Percentiles rank a stretch among this genome's conserved stretches.
Evolutionary conservation across 2,797 vertebrate genomes (phyloP).

Genomic region (Microchirus variegatus): DNA sequence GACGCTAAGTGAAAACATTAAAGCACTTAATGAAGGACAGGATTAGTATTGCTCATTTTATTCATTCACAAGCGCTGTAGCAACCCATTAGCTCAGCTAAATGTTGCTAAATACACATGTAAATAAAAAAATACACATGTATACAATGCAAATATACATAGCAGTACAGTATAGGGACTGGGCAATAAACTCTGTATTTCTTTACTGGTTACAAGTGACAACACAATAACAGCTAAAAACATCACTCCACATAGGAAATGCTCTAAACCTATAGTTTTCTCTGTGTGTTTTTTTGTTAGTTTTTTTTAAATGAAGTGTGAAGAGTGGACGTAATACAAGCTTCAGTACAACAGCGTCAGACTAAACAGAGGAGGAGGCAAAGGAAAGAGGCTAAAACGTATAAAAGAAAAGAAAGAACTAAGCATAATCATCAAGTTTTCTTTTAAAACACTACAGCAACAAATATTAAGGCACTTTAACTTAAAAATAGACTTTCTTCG

Average conservation of each 20-base stretch:
- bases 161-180: constrained; percentile 55
- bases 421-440: constrained; percentile 51
- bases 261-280: constrained; percentile 44
- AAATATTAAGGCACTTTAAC: constrained; percentile 81
- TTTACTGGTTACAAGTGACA: constrained; percentile 59
- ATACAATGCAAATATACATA: constrained; percentile 67
- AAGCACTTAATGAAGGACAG: too few species aligned
- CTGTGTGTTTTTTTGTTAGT: too few species aligned
- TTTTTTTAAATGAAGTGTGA: constrained; percentile 37
- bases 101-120: constrained; percentile 63
- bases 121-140: constrained; percentile 66
- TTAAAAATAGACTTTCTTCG: constrained; percentile 68
- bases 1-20: too few species aligned
- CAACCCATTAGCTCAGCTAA: constrained; percentile 73
- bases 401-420: constrained; percentile 48
- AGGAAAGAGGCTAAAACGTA: constrained; percentile 60
- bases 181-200: constrained; percentile 57
- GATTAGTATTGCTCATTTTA: constrained; percentile 78
- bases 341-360: constrained; percentile 50
- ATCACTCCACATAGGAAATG: constrained; percentile 55
- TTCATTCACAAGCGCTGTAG: constrained; percentile 76
- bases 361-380: constrained; percentile 52
- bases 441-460: constrained; percentile 72
- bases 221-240: constrained; percentile 69
- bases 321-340: constrained; percentile 56